Evolutionary conservation across 1,140 invertebrate species (phyloP), one percentile per base, ranked within the genome.

Genomic region (Thaumetopoea pityocampa): DNA sequence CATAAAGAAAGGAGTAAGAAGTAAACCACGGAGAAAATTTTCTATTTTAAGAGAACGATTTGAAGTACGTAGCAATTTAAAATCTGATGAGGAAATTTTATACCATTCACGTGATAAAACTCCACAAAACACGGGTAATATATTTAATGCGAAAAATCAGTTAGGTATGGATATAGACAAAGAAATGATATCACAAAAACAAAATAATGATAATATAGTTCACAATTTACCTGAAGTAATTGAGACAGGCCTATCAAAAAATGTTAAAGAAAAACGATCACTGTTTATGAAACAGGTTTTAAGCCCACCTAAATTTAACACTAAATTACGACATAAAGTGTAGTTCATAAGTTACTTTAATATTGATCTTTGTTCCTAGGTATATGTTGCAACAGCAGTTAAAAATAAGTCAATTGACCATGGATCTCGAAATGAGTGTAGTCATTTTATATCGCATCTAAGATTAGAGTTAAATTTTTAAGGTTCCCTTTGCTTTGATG

Each of bases 281-380:
- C 51, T 89, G 42, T 89, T 89, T 67, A 69, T 89, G 52, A 89
- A 88, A 53, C 87, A 89, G 73, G 88, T 89, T 19, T 58, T 89
- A 37, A 88, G 86, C 35, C 87, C 88, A 7, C 86, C 88, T 23
- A 88, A 88, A 67, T 86, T 88, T 34, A 85, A 86, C 38, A 86
- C 72, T 11, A 81, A 81, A 37, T 46, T 77, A 55, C 65, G 54
- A 57, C 67, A 81, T 58, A 81, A 79, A 52, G 63, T 70, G 20
- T 81, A 60, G 46, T 43, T 36, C 17, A 40, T 19, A 37, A 9
- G 28, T 36, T 5, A 12, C 20, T 19, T 42, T 30, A 26, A 24
- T 34, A 17, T 49, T 40, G 30, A 15, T 45, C 26, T 20, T 27
- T 35, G 51, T 60, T 52, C 54, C 50, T 60, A 60, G 43, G 24